Evolutionary conservation across 2,888 invertebrate genomes (phyloP).

Genomic region (Hydriomena furcata): DNA sequence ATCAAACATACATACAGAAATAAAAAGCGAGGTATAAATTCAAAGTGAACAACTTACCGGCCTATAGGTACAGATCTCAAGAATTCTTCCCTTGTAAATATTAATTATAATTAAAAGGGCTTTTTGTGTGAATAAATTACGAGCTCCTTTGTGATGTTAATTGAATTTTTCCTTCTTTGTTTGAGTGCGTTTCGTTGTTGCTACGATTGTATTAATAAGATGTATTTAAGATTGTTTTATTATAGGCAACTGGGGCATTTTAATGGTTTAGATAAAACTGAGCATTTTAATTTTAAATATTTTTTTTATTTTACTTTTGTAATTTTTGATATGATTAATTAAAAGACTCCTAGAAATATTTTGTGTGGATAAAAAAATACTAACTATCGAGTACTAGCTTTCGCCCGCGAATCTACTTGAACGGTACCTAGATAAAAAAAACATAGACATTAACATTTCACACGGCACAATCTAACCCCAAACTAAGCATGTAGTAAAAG

Average conservation of each 20-base stretch:
- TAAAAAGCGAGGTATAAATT: background rate
- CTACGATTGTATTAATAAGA: conserved; percentile 40
- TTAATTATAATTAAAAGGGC: conserved; percentile 79
- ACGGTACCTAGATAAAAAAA: too few species aligned
- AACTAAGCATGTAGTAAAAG: too few species aligned
- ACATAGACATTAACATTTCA: too few species aligned
- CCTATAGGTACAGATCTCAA: conserved; percentile 41
- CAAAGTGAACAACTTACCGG: conserved; percentile 14
- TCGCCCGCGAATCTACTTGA: too few species aligned
- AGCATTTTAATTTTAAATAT: too few species aligned
- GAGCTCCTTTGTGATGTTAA: conserved; percentile 74
- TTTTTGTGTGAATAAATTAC: conserved; percentile 78
- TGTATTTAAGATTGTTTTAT: conserved; percentile 33
- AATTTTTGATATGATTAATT: too few species aligned
- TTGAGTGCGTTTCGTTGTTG: conserved; percentile 75
- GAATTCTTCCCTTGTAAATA: conserved; percentile 61
- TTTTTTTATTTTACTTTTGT: background rate
- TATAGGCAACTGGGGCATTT: conserved; percentile 6
- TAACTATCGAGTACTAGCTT: too few species aligned
- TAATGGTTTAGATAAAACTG: background rate
- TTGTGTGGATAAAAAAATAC: too few species aligned
- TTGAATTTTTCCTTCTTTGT: conserved; percentile 74
- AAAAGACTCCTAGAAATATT: background rate
- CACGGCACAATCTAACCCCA: too few species aligned
- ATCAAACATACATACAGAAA: too few species aligned